Percentiles rank a stretch among this genome's conserved stretches.
Conservation (phyloP, 2,797 vertebrate genomes). For the Diglossa cyanea region DNA sequence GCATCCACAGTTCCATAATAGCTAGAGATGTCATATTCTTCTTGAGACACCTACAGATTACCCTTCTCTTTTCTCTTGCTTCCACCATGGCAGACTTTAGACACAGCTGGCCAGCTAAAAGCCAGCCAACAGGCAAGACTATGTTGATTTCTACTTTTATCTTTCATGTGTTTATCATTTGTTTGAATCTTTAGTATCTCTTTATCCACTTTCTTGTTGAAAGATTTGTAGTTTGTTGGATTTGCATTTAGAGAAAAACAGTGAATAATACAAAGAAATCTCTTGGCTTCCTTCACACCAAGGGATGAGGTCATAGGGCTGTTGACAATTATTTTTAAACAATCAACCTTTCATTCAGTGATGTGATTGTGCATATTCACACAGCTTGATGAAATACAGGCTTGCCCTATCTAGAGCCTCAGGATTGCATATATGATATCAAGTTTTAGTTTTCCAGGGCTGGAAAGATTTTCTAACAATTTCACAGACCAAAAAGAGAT, state of each 20-base stretch:
- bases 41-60: neutral
- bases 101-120: neutral
- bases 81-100: neutral
- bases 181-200: neutral
- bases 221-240: neutral
- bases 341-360: neutral
- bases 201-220: neutral
- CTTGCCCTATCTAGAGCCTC: neutral
- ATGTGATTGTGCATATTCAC: neutral
- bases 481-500: neutral
- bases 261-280: neutral
- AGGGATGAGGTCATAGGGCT: neutral
- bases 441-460: neutral
- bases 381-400: neutral
- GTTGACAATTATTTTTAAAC: constrained; percentile 22
- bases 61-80: neutral
- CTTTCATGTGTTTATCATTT: neutral
- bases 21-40: neutral
- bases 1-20: neutral
- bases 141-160: neutral
- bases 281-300: neutral
- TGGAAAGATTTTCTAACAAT: neutral
- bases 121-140: neutral
- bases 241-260: neutral
- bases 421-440: neutral